These are phyloP conservation scores for Acronicta leporina DNA, from an alignment of 2,888 invertebrate genomes.

Conservation along the genomic window DNA sequence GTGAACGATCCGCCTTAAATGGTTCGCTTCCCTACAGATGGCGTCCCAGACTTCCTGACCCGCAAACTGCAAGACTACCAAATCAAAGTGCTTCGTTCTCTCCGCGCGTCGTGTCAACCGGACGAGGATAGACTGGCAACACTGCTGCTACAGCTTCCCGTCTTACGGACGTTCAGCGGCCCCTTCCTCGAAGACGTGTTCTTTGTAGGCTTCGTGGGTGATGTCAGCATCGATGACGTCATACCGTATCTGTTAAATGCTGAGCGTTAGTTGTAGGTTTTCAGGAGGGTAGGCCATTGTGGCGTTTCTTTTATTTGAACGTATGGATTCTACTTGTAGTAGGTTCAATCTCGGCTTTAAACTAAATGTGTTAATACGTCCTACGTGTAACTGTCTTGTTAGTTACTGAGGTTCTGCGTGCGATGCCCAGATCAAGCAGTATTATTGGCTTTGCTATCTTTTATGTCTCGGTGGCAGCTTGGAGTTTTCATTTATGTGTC, in stretches of 20 bases:
- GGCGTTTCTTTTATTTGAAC: neutral
- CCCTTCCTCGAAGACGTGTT: constrained; percentile 96
- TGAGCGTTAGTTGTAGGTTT: constrained; percentile 60
- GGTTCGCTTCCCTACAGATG: constrained; percentile 77
- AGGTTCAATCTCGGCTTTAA: no score
- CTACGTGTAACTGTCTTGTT: no score
- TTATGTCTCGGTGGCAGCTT: no score
- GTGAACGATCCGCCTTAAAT: no score
- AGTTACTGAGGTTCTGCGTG: no score
- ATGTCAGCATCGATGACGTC: constrained; percentile 98
- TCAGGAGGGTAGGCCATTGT: neutral
- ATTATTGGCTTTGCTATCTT: no score
- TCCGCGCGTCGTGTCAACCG: constrained; percentile 67
- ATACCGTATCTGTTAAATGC: constrained; percentile 96
- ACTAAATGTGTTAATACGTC: no score
- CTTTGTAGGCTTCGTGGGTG: constrained; percentile 97
- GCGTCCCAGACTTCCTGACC: constrained; percentile 82
- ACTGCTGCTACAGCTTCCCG: constrained; percentile 92
- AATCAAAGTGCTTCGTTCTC: constrained; percentile 83
- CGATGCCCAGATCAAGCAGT: no score
- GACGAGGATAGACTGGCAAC: constrained; percentile 88
- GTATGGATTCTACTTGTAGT: no score
- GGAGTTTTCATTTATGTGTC: no score
- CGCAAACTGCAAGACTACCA: constrained; percentile 87
- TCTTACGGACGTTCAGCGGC: constrained; percentile 92